A percentile compares a stretch with the other conserved stretches of the same genome.
Conservation (phyloP, 2,113 vertebrate species). For the Centropus unirufus region DNA sequence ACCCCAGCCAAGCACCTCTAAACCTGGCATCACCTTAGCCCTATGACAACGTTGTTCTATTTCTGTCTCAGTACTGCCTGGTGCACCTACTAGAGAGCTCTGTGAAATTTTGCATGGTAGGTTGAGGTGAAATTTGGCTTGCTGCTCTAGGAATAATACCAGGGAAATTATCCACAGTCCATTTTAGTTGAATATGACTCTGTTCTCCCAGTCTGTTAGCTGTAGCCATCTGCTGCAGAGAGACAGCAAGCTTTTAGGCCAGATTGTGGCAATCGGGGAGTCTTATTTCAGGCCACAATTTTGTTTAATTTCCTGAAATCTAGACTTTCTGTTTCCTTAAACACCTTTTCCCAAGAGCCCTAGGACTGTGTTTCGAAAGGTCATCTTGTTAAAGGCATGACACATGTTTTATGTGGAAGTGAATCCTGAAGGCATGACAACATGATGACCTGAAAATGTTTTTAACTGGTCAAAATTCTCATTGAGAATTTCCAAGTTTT, state of each 20-base stretch:
- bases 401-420: background rate
- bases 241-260: conserved; percentile 16
- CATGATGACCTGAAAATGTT: background rate
- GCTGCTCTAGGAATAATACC: conserved; percentile 39
- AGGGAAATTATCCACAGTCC: conserved; percentile 32
- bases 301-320: background rate
- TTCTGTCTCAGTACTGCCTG: conserved; percentile 18
- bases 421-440: background rate
- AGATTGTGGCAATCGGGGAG: conserved; percentile 25
- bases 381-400: background rate
- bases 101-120: background rate
- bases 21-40: background rate
- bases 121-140: background rate
- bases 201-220: conserved; percentile 46
- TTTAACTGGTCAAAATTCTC: background rate
- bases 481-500: background rate
- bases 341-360: background rate
- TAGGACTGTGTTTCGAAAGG: background rate
- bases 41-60: background rate
- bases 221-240: conserved; percentile 40
- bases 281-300: background rate
- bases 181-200: conserved; percentile 31
- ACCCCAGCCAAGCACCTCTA: background rate
- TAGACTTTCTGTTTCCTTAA: background rate
- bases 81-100: conserved; percentile 6